Conservation (phyloP, 2,797 vertebrate genomes). For the Phyllotis vaccarum region DNA sequence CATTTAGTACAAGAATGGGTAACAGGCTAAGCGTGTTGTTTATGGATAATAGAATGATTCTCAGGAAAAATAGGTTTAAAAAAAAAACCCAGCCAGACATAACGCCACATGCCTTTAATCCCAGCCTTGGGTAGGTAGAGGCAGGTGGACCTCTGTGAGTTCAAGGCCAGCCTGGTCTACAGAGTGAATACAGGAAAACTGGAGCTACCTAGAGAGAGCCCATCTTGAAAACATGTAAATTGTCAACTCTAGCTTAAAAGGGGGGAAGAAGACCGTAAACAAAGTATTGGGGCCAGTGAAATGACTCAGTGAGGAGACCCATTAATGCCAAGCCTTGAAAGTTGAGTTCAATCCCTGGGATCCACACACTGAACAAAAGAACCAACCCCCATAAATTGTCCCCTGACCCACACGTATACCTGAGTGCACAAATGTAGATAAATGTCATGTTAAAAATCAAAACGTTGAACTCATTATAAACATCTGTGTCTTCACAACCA, state of each 20-base stretch:
- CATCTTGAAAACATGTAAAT: not conserved
- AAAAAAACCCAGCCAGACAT: not conserved
- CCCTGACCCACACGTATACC: not conserved
- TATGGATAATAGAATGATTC: not conserved
- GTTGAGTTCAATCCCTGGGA: not conserved
- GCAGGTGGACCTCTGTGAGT: not conserved
- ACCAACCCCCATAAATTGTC: not conserved
- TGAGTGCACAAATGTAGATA: too few species aligned
- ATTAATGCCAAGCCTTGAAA: not conserved
- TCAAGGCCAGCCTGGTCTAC: not conserved
- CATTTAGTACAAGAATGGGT: not conserved
- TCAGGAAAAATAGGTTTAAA: not conserved
- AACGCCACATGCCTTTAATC: accelerated
- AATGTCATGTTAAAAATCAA: not conserved
- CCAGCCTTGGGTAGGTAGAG: not conserved
- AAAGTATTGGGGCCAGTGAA: too few species aligned
- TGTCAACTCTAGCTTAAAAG: too few species aligned
- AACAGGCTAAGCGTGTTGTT: not conserved
- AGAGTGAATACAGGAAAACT: not conserved
- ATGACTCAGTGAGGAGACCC: not conserved
- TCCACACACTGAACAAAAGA: not conserved
- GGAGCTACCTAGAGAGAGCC: not conserved
- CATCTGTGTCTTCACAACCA: not conserved
- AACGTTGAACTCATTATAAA: not conserved
- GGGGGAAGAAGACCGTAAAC: not conserved